Conservation (phyloP, 1,140 invertebrate genomes). For the Theocolax elegans region DNA sequence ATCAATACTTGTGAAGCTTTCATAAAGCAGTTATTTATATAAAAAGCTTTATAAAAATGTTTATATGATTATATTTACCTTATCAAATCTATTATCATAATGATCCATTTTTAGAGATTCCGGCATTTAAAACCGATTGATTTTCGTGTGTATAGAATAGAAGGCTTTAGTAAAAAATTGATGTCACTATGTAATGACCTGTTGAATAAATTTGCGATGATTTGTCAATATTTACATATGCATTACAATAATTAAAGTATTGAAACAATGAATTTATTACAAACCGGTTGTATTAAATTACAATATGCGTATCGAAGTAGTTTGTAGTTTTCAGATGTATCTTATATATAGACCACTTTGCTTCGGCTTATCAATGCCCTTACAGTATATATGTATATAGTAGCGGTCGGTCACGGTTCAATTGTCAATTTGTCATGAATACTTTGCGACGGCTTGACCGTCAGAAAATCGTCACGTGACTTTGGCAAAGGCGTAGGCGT, state of each 20-base stretch:
- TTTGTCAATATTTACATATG: background rate
- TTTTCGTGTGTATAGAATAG: background rate
- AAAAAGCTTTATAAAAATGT: no score
- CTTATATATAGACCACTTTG: background rate
- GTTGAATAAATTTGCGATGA: slow-evolving; percentile 6
- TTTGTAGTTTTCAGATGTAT: background rate
- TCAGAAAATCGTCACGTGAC: background rate
- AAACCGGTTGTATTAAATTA: background rate
- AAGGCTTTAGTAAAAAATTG: background rate
- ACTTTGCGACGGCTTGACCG: slow-evolving; percentile 12
- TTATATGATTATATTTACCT: slow-evolving; percentile 47
- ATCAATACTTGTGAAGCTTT: background rate
- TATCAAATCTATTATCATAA: slow-evolving; percentile 43
- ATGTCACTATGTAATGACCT: slow-evolving; percentile 13
- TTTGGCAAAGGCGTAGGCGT: background rate
- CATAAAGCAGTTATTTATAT: no score
- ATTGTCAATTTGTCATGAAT: slow-evolving; percentile 1
- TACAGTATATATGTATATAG: background rate
- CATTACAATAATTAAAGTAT: background rate
- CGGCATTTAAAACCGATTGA: background rate
- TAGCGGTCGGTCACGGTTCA: background rate
- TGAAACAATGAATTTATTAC: no score
- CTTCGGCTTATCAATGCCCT: slow-evolving; percentile 3
- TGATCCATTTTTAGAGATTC: slow-evolving; percentile 24
- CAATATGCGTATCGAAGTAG: slow-evolving; percentile 1